Evolutionary conservation across 1,140 invertebrate species (phyloP), one percentile per base, ranked within the genome.

Genomic region (Aphelenchoides besseyi): DNA sequence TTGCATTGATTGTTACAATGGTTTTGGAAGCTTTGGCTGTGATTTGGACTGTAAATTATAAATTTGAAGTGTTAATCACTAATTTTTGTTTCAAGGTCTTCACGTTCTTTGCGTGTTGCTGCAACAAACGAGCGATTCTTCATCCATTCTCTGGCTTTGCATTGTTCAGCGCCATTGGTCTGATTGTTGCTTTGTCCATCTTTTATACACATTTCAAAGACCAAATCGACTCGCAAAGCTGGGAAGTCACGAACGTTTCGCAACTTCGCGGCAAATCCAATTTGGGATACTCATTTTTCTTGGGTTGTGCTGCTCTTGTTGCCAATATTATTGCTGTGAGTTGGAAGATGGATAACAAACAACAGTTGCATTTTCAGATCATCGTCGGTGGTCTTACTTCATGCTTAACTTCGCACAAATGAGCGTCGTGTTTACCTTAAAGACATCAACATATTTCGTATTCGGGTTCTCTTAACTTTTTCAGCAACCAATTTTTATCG

Each of bases 91-190:
- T 23, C 23, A 23, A 12, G 12, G 16, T 59, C 3, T 66, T 66
- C 26, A 32, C 63, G 16, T 66, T 66, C 32, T 66, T 66, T 30
- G 32, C 63, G 12, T 66, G 63, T 33, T 66, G 63, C 29, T 66
- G 63, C 30, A 26, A 33, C 63, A n/a, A n/a, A n/a, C 16, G 30
- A 23, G 23, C 16, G 12, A 66, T 66, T 18, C 36, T 66, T 12
- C 36, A 66, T 30, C 63, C 63, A 12, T 66, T 36, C 1, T 12
- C 26, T 66, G 63, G 36, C 16, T 66, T 66, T 32, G 35, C 63
- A 53, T 53, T 66, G 3, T 32, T 33, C 3, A n/a, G 28, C 1
- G 30, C 36, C 32, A 66, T 66, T 8, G 63, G 28, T 1, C 32
- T 66, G 8, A 32, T 66, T 30, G 30, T 66, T 16, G 63, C 63